Evolutionary conservation across 2,797 vertebrate species (phyloP).

Genomic region (Tapera naevia): DNA sequence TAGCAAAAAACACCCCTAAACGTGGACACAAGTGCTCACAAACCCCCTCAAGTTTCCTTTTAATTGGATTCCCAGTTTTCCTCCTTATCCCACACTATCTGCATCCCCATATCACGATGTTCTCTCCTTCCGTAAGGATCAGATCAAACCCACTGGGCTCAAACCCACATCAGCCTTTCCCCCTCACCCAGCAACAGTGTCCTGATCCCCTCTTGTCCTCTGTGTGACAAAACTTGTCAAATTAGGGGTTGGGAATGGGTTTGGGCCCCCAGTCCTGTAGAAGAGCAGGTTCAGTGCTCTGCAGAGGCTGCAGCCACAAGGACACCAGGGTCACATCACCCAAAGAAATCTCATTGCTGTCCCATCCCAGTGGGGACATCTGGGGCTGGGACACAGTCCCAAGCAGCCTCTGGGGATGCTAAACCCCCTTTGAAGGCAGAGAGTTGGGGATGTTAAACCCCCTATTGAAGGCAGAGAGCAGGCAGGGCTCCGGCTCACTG

Average conservation of each 20-base stretch:
- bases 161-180: neutral
- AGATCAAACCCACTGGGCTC: neutral
- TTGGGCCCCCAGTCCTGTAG: neutral
- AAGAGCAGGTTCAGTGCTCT: neutral
- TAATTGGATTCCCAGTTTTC: neutral
- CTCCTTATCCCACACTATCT: neutral
- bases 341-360: neutral
- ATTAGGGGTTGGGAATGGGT: neutral
- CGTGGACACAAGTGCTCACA: fast-evolving
- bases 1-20: neutral
- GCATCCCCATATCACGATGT: fast-evolving
- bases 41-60: neutral
- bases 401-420: neutral
- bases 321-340: neutral
- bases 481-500: constrained; percentile 15
- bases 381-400: neutral
- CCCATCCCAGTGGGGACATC: neutral
- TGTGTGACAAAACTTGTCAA: neutral
- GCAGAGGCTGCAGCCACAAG: neutral
- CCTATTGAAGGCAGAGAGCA: neutral
- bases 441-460: neutral
- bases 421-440: neutral
- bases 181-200: fast-evolving
- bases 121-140: neutral
- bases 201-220: neutral